Evolutionary conservation across 2,113 vertebrate species (phyloP), one percentile per base, ranked within the genome.

Genomic region (Heloderma charlesbogerti): DNA sequence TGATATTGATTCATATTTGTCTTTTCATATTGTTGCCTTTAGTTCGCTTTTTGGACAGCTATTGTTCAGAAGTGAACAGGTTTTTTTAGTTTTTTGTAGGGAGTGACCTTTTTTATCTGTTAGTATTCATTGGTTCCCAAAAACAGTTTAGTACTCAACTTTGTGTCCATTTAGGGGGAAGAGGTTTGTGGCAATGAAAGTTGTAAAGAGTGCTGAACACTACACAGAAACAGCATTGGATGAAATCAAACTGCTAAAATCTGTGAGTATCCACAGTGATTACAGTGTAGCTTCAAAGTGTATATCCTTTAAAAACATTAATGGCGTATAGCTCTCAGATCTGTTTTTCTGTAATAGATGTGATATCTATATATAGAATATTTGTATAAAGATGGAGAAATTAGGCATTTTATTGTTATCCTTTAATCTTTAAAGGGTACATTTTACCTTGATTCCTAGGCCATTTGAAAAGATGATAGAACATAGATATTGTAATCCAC

Each of bases 171-270:
- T 67, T 92, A 99, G 99, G 96, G 98, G 97, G 82, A 99, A 98
- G 95, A 97, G 98, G 54, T 99, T 99, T 94, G 99, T 99, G 96
- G 99, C 99, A 67, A 99, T 99, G 98, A 99, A 99, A 96, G 99
- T 99, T 94, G 99, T 99, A 91, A 99, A 99, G 97, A 99, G 99
- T 96, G 99, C 99, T 15, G 99, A 99, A 91, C 99, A 99, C 97
- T 99, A 99, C 94, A 99, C 99, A 0, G 99, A 99, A 96, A 99
- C 99, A 0, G 99, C 99, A 0, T 94, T 99, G 94, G 99, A 99
- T 97, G 99, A 99, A 96, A 99, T 99, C 94, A 99, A 98, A 90
- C 96, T 99, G 94, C 97, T 99, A 40, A 98, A 98, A 96, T 98
- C 98, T 54, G 99, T 99, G 96, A 99, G 98, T 95, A 89, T 86